phyloP scores from a whole-genome alignment of 2,888 invertebrate species.

The Drosophila mulleri region DNA sequence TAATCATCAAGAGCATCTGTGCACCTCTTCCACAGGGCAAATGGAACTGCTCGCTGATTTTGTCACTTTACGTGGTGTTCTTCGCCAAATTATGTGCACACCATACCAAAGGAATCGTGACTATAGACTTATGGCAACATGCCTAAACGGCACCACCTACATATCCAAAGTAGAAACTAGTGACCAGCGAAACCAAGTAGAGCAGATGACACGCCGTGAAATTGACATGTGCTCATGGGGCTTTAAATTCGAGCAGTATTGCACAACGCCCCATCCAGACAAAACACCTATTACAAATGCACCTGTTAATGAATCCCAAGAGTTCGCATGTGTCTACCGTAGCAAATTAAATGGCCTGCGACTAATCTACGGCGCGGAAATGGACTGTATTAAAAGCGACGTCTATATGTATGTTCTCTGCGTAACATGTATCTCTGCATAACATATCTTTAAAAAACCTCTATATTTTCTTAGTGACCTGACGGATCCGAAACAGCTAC shows the following conservation, averaged over 20 bases:
- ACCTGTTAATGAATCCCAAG: constrained; percentile 55
- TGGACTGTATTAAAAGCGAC: constrained; percentile 61
- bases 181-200: constrained; percentile 4
- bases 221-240: constrained; percentile 72
- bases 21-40: background rate
- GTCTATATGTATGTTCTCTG: constrained; percentile 33
- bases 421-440: background rate
- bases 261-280: constrained; percentile 32
- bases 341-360: constrained; percentile 32
- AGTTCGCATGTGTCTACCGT: constrained; percentile 50
- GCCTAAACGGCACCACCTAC: constrained; percentile 60
- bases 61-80: constrained; percentile 54
- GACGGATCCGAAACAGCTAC: constrained; percentile 30
- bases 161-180: constrained; percentile 40
- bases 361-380: constrained; percentile 60
- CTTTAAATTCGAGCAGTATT: constrained; percentile 69
- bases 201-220: background rate
- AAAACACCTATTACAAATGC: constrained; percentile 41
- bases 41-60: constrained; percentile 34
- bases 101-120: constrained; percentile 44
- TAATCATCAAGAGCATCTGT: constrained; percentile 43
- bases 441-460: background rate
- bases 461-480: constrained; percentile 36
- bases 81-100: constrained; percentile 60
- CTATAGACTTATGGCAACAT: constrained; percentile 42